These are phyloP conservation scores for Lasioglossum zephyrum DNA, from an alignment of 2,888 invertebrate species.

Conservation along the genomic window DNA sequence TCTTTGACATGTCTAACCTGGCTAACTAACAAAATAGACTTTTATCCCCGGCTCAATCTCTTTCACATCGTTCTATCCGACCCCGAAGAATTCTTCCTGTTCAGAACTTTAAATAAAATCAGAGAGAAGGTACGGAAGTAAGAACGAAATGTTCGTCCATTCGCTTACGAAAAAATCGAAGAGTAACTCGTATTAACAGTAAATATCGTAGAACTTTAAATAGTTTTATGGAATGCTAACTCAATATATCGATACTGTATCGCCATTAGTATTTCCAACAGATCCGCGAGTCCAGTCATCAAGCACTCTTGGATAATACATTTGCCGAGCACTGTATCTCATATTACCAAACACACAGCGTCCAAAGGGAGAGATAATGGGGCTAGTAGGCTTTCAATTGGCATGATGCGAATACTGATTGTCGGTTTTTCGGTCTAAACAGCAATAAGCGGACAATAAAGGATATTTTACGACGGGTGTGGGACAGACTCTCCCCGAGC, in stretches of 20 bases:
- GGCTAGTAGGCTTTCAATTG: neutral
- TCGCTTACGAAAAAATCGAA: neutral
- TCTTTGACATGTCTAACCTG: conserved; percentile 53
- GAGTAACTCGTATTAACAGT: neutral
- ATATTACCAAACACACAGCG: conserved; percentile 37
- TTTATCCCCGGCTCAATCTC: neutral
- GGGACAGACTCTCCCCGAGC: conserved; percentile 43
- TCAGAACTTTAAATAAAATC: conserved; percentile 17
- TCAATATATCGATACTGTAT: too few relatives aligned
- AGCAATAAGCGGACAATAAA: conserved; percentile 65
- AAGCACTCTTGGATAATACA: neutral
- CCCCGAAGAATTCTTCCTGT: neutral
- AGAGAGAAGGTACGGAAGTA: neutral
- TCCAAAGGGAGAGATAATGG: conserved; percentile 12
- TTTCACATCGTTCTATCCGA: conserved; percentile 1
- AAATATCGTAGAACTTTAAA: neutral
- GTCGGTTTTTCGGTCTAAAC: conserved; percentile 56
- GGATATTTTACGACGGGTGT: conserved; percentile 59
- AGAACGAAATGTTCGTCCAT: neutral
- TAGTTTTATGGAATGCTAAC: neutral
- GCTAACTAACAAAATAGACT: conserved; percentile 58
- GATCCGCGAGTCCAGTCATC: too few relatives aligned
- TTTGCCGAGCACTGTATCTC: conserved; percentile 39
- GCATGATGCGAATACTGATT: conserved; percentile 62
- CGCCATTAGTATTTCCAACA: too few relatives aligned